Percentiles rank a stretch among this genome's conserved stretches.
These are phyloP conservation scores for Torymus texanus DNA, from an alignment of 2,888 invertebrate genomes.

Conservation along the genomic window DNA sequence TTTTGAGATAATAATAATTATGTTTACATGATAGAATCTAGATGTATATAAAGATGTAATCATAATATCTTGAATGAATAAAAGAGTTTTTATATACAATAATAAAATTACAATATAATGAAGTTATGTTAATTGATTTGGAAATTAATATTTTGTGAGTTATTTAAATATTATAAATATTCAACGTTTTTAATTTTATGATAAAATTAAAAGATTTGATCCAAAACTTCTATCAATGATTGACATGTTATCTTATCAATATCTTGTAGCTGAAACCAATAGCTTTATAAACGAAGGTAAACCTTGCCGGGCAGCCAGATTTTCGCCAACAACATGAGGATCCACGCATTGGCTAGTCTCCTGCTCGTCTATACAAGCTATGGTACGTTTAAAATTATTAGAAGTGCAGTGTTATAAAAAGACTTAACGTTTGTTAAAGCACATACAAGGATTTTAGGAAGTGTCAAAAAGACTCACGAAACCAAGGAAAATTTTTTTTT, in stretches of 20 bases:
- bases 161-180: too few relatives aligned
- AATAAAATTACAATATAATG: too few relatives aligned
- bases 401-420: too few relatives aligned
- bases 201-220: neutral
- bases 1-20: slow-evolving; percentile 16
- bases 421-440: too few relatives aligned
- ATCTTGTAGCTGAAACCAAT: slow-evolving; percentile 37
- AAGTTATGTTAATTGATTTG: too few relatives aligned
- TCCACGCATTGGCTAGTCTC: slow-evolving; percentile 58
- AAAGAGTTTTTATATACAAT: too few relatives aligned
- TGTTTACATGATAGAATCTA: slow-evolving; percentile 11
- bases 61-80: neutral
- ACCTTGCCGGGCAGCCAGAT: slow-evolving; percentile 44
- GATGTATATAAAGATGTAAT: slow-evolving; percentile 22
- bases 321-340: slow-evolving; percentile 60
- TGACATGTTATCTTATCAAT: slow-evolving; percentile 52
- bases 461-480: neutral
- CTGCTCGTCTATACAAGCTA: slow-evolving; percentile 54
- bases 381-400: slow-evolving; percentile 21
- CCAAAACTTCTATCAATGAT: slow-evolving; percentile 33
- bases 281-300: slow-evolving; percentile 61
- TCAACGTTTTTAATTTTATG: neutral
- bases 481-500: neutral
- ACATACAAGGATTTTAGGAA: too few relatives aligned
- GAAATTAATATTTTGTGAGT: too few relatives aligned